These are phyloP conservation scores for Pseudomyrmex sp. DNA, from an alignment of 1,140 invertebrate species.

Conservation along the genomic window DNA sequence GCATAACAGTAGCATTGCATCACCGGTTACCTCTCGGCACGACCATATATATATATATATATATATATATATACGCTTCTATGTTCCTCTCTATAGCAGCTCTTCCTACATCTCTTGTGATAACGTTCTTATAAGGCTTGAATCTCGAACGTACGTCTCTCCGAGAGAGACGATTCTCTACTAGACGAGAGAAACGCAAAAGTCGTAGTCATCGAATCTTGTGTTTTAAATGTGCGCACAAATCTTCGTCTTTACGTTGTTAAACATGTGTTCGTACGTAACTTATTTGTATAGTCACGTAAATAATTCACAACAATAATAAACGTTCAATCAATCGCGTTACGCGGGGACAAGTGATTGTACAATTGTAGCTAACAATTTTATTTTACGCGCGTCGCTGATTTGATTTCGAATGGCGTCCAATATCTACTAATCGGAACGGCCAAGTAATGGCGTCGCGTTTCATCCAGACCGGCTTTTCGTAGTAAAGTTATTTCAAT, in stretches of 20 bases:
- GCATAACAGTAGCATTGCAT: conserved; percentile 72
- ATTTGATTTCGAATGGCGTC: no score
- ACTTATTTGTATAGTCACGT: no score
- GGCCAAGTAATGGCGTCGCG: neutral
- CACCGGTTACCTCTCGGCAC: conserved; percentile 59
- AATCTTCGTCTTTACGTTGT: neutral
- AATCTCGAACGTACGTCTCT: conserved; percentile 41
- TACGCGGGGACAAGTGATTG: neutral
- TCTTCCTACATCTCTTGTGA: conserved; percentile 71
- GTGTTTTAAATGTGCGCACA: conserved; percentile 55
- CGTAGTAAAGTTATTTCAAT: conserved; percentile 69
- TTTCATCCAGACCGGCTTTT: conserved; percentile 31
- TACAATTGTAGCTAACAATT: neutral
- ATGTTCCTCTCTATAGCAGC: conserved; percentile 61
- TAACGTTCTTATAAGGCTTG: conserved; percentile 75
- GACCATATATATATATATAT: conserved; percentile 50
- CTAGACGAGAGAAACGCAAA: conserved; percentile 38
- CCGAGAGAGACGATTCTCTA: neutral
- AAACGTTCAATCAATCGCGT: neutral
- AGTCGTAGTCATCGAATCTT: conserved; percentile 37
- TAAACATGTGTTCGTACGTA: neutral
- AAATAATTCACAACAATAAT: neutral
- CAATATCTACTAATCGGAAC: neutral
- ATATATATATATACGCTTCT: conserved; percentile 42
- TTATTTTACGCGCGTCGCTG: no score